Conservation (phyloP, 2,113 vertebrate genomes). For the Lepisosteus oculatus region DNA sequence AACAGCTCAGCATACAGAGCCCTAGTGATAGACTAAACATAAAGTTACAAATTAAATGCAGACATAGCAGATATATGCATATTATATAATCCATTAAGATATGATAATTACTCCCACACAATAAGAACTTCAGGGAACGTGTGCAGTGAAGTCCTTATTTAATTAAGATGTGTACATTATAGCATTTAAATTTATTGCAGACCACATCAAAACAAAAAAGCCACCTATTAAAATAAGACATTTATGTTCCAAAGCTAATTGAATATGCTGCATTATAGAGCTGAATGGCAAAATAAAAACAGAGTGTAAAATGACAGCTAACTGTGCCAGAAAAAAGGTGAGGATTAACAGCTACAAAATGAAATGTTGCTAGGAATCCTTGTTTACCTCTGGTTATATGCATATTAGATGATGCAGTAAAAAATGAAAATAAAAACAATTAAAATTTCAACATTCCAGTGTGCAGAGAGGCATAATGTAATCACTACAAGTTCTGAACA, state of each 20-base stretch:
- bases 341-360: conserved; percentile 71
- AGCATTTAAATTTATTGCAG: no score
- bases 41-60: no score
- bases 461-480: conserved; percentile 48
- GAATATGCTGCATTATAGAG: conserved; percentile 24
- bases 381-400: conserved; percentile 74
- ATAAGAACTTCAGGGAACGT: no score
- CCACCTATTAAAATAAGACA: no score
- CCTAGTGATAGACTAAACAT: no score
- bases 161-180: no score
- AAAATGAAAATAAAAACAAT: conserved; percentile 60
- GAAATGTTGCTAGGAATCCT: conserved; percentile 53
- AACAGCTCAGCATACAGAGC: no score
- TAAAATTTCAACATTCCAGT: conserved; percentile 45
- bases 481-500: conserved; percentile 62
- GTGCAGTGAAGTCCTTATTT: no score
- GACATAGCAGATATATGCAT: no score
- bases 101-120: no score
- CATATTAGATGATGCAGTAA: conserved; percentile 60
- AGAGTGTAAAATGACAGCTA: conserved; percentile 52
- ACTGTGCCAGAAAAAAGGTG: conserved; percentile 58
- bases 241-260: background rate
- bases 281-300: conserved; percentile 41
- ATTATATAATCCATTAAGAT: no score
- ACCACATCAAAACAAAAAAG: no score